Conservation (phyloP, 2,888 invertebrate species). For the Caradrina kadenii region DNA sequence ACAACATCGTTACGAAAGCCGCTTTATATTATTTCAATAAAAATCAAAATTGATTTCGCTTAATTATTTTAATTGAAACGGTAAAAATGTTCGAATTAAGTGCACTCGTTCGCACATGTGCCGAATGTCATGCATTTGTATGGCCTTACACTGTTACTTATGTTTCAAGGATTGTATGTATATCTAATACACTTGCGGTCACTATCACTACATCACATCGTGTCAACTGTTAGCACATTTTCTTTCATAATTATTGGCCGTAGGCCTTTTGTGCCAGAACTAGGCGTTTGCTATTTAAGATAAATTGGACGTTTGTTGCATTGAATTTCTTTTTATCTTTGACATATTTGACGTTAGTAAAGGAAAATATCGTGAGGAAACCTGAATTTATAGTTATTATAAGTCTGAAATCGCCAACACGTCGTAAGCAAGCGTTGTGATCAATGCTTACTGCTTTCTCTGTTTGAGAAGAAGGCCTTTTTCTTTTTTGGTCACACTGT, state of each 20-base stretch:
- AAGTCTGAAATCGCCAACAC: too few relatives aligned
- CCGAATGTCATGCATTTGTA: conserved; percentile 32
- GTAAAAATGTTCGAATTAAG: conserved; percentile 5
- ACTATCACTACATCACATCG: conserved; percentile 35
- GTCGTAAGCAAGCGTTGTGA: too few relatives aligned
- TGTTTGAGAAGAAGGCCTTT: too few relatives aligned
- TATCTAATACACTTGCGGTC: conserved; percentile 46
- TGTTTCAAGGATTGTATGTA: conserved; percentile 50
- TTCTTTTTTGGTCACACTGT: too few relatives aligned
- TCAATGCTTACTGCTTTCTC: too few relatives aligned
- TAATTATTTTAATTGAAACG: conserved; percentile 33
- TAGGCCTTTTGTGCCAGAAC: neutral
- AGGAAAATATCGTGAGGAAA: too few relatives aligned
- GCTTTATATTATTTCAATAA: conserved; percentile 14
- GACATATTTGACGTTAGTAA: too few relatives aligned
- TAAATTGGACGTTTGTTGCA: too few relatives aligned
- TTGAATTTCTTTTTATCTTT: too few relatives aligned
- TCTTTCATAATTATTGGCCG: conserved; percentile 43
- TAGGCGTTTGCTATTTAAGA: too few relatives aligned
- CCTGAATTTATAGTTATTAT: too few relatives aligned
- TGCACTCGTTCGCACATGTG: conserved; percentile 13
- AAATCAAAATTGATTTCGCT: conserved; percentile 13
- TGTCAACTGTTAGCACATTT: conserved; percentile 31
- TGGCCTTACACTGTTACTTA: conserved; percentile 51
- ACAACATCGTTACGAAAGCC: conserved; percentile 6